Conservation (phyloP, 2,888 invertebrate genomes). For the Cloeon dipterum region DNA sequence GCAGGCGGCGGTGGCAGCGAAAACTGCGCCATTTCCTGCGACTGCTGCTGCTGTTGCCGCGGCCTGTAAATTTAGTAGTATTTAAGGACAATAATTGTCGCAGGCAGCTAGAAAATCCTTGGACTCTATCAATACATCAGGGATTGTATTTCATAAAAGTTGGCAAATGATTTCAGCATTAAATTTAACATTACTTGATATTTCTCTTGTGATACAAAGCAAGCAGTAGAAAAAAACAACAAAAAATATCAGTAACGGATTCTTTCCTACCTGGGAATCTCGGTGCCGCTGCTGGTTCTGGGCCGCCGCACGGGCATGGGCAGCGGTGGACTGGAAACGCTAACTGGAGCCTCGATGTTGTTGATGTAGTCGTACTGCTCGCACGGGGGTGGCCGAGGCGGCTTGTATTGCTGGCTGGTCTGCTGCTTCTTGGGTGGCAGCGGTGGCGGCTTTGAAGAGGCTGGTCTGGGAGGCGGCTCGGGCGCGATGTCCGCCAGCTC, state of each 20-base stretch:
- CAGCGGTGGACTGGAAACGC: conserved; percentile 28
- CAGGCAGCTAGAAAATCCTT: too few relatives aligned
- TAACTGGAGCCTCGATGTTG: conserved; percentile 17
- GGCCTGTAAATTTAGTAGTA: too few relatives aligned
- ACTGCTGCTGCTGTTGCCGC: conserved; percentile 7
- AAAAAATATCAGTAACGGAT: too few relatives aligned
- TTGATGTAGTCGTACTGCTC: conserved; percentile 31
- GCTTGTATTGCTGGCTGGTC: conserved; percentile 21
- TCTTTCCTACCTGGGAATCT: too few relatives aligned
- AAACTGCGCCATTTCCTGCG: conserved; percentile 15
- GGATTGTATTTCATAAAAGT: too few relatives aligned
- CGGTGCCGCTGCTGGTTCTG: conserved; percentile 19
- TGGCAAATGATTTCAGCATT: too few relatives aligned
- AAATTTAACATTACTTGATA: too few relatives aligned
- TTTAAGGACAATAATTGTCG: too few relatives aligned
- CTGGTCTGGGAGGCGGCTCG: conserved; percentile 47
- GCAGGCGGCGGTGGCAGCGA: conserved; percentile 5
- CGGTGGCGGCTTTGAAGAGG: conserved; percentile 39
- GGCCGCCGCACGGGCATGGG: conserved; percentile 33
- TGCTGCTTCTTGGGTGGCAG: conserved; percentile 43
- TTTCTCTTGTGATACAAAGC: too few relatives aligned
- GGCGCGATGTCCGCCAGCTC: conserved; percentile 23
- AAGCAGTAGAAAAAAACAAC: too few relatives aligned
- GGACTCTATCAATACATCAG: too few relatives aligned
- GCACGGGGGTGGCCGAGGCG: conserved; percentile 34